Conservation (phyloP, 2,888 invertebrate genomes). For the Drosophila prostipennis region DNA sequence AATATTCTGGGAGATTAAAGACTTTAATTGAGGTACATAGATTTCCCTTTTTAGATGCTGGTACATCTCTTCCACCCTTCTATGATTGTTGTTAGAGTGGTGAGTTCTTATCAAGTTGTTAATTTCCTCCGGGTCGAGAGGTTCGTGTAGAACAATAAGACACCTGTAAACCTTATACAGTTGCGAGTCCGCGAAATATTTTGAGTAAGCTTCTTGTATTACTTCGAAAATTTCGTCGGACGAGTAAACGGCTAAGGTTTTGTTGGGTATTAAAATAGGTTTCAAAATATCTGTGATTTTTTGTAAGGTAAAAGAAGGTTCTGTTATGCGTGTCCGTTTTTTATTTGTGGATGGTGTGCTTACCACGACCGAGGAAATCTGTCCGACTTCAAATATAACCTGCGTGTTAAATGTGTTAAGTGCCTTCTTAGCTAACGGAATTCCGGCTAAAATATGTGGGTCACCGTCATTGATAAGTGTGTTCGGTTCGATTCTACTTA, state of each 20-base stretch:
- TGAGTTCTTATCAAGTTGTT: background rate
- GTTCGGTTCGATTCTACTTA: constrained; percentile 9
- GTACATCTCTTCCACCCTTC: too few species aligned
- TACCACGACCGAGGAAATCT: background rate
- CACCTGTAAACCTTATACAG: constrained; percentile 1
- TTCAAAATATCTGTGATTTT: background rate
- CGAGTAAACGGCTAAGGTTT: background rate
- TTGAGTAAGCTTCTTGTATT: background rate
- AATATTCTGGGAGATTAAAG: too few species aligned
- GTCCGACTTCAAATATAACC: constrained; percentile 1
- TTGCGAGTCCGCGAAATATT: background rate
- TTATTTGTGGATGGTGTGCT: background rate
- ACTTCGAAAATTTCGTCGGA: too few species aligned
- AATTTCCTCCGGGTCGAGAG: background rate
- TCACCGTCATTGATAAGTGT: background rate
- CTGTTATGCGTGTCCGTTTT: background rate
- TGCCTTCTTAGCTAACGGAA: background rate
- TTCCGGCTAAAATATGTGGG: background rate
- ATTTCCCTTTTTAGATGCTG: too few species aligned
- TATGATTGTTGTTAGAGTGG: too few species aligned
- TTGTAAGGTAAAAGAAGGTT: constrained; percentile 1
- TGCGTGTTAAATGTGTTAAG: background rate
- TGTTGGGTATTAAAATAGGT: background rate
- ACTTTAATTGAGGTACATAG: too few species aligned
- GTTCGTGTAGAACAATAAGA: background rate